These are phyloP conservation scores for Cylindroiulus punctatus DNA, from an alignment of 2,888 invertebrate species.

Conservation along the genomic window DNA sequence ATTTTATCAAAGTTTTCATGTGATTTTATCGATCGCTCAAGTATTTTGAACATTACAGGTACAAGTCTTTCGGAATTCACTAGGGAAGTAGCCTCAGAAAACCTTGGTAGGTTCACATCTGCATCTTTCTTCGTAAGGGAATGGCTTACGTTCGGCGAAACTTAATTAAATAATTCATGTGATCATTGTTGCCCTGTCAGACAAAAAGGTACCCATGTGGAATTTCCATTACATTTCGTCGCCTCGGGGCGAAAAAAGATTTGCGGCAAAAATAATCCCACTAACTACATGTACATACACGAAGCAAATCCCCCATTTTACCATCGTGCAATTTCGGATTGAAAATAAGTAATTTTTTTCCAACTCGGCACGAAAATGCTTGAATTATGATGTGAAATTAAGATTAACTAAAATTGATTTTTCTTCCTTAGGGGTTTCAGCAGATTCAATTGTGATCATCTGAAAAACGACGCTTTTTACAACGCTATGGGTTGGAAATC, in stretches of 20 bases:
- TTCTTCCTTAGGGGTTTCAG: not conserved
- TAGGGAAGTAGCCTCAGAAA: not conserved
- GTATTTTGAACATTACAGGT: too few species aligned
- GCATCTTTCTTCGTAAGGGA: too few species aligned
- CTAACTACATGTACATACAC: too few species aligned
- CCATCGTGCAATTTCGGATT: not conserved
- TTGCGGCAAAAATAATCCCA: not conserved
- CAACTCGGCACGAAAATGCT: not conserved
- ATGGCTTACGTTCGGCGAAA: not conserved
- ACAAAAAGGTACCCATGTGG: not conserved
- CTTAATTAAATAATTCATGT: conserved; percentile 10
- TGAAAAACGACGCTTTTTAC: not conserved
- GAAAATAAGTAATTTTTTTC: not conserved
- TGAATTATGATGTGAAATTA: not conserved
- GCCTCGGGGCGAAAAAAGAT: not conserved
- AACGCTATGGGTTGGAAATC: too few species aligned
- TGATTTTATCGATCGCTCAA: too few species aligned
- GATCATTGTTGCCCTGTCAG: not conserved
- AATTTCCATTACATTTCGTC: conserved; percentile 9
- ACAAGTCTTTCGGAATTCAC: not conserved
- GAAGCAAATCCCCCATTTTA: not conserved
- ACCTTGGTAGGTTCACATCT: too few species aligned
- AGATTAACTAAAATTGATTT: conserved; percentile 9
- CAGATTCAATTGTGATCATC: not conserved
- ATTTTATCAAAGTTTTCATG: too few species aligned